Conservation (phyloP, 2,113 vertebrate genomes). For the Dipodomys ordii region DNA sequence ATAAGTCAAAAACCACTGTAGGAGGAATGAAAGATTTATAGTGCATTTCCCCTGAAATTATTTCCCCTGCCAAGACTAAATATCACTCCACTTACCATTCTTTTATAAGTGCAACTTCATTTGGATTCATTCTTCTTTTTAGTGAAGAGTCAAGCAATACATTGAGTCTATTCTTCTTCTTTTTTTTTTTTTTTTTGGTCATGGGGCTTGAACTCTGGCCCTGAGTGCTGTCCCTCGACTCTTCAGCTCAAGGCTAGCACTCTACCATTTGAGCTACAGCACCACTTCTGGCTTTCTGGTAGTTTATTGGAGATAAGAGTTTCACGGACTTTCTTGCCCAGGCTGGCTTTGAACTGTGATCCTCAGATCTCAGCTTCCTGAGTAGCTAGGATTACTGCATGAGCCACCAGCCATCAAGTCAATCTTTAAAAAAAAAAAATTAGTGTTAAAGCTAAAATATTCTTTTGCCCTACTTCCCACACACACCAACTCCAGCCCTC, state of each 20-base stretch:
- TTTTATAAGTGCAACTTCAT: background rate
- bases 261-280: too few relatives aligned
- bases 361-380: too few relatives aligned
- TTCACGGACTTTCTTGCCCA: too few relatives aligned
- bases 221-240: too few relatives aligned
- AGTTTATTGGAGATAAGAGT: too few relatives aligned
- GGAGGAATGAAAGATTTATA: background rate
- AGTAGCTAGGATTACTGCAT: too few relatives aligned
- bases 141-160: background rate
- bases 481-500: background rate
- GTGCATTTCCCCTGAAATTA: background rate
- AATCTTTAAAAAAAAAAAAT: background rate
- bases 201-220: too few relatives aligned
- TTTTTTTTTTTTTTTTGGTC: background rate
- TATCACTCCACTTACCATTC: background rate
- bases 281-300: too few relatives aligned
- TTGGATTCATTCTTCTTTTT: background rate
- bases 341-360: too few relatives aligned
- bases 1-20: constrained; percentile 26
- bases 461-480: background rate
- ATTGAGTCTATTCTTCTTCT: background rate
- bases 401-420: background rate
- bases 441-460: constrained; percentile 27
- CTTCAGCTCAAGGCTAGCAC: too few relatives aligned
- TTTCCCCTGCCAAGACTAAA: background rate